phyloP scores from a whole-genome alignment of 2,113 vertebrate genomes.

The Capra hircus region DNA sequence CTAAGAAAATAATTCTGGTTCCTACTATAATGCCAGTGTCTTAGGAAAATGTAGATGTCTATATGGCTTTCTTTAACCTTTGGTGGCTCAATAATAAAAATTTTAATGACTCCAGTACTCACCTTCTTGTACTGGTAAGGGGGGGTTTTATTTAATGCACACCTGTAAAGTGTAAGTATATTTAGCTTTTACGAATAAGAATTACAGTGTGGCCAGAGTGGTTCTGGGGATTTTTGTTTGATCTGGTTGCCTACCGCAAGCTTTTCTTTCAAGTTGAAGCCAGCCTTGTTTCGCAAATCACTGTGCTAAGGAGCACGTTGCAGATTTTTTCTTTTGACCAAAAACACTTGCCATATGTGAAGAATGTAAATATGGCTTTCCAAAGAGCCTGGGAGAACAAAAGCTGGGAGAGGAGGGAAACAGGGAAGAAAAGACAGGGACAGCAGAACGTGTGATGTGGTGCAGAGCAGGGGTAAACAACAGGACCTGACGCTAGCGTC shows the following conservation, averaged over 20 bases:
- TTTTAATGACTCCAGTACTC: not conserved
- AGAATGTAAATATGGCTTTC: not conserved
- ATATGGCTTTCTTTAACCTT: not conserved
- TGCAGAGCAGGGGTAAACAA: not conserved
- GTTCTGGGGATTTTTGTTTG: slow-evolving; percentile 18
- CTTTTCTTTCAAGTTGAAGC: slow-evolving; percentile 47
- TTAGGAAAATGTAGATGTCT: not conserved
- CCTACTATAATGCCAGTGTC: not conserved
- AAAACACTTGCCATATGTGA: slow-evolving; percentile 33
- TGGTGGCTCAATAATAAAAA: slow-evolving; percentile 5
- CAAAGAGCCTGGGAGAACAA: not conserved
- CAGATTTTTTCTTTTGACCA: not conserved
- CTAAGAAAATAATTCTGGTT: slow-evolving; percentile 1
- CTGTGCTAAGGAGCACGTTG: slow-evolving; percentile 1
- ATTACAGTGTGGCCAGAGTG: not conserved
- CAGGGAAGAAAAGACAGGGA: not conserved
- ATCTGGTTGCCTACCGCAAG: slow-evolving; percentile 21
- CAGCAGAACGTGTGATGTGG: not conserved
- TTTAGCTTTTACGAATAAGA: slow-evolving; percentile 38
- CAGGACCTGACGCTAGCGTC: not conserved
- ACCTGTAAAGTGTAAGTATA: not conserved
- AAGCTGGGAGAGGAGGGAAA: not conserved
- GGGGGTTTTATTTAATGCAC: not conserved
- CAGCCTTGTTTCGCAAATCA: not conserved
- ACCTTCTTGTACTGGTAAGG: not conserved